phyloP scores from a whole-genome alignment of 2,888 invertebrate species.

The Caenorhabditis becei region DNA sequence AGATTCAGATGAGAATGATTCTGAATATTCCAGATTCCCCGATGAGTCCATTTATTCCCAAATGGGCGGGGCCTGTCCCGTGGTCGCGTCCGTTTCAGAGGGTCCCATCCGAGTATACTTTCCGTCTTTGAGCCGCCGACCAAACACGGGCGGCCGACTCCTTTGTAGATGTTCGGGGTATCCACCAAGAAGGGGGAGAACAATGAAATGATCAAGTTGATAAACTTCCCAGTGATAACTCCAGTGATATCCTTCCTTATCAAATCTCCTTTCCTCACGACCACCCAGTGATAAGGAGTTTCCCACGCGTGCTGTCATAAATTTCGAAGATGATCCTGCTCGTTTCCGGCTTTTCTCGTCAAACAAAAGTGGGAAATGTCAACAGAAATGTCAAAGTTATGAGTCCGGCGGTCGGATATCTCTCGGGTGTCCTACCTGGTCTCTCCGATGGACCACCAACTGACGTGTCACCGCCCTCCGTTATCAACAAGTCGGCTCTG shows the following conservation, averaged over 20 bases:
- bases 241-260: too few species aligned
- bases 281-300: conserved; percentile 1
- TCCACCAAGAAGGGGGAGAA: too few species aligned
- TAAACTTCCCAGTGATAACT: too few species aligned
- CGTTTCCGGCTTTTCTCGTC: conserved; percentile 20
- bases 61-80: neutral
- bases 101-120: neutral
- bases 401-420: conserved; percentile 40
- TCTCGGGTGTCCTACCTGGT: conserved; percentile 68
- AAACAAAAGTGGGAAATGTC: conserved; percentile 48
- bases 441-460: conserved; percentile 73
- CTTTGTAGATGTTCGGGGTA: too few species aligned
- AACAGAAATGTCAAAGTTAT: conserved; percentile 50
- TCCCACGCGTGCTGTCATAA: conserved; percentile 31
- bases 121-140: neutral
- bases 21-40: neutral
- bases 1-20: conserved; percentile 3
- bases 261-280: neutral
- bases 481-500: conserved; percentile 3
- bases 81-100: neutral
- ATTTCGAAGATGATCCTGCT: conserved; percentile 16
- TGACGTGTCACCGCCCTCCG: conserved; percentile 15
- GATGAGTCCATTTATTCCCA: neutral
- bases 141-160: too few species aligned
- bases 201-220: too few species aligned